These are phyloP conservation scores for Drepana arcuata DNA, from an alignment of 1,140 invertebrate species.

Conservation along the genomic window DNA sequence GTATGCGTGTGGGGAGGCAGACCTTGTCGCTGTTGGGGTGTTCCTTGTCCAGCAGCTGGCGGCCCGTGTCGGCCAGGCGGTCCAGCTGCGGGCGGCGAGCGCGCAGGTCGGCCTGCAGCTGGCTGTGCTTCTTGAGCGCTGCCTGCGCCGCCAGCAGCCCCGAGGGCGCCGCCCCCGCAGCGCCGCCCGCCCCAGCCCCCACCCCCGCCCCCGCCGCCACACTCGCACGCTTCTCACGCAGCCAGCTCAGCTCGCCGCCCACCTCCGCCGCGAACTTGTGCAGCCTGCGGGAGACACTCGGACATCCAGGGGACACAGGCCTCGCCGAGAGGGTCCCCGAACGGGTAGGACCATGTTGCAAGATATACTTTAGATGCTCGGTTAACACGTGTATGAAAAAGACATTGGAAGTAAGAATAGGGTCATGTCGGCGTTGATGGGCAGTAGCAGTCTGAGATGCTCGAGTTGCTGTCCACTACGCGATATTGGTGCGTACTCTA, in stretches of 20 bases:
- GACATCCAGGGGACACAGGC: too few relatives aligned
- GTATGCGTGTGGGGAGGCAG: too few relatives aligned
- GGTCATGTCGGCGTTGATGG: too few relatives aligned
- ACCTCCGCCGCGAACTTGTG: slow-evolving; percentile 97
- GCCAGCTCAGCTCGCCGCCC: slow-evolving; percentile 96
- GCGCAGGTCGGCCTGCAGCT: slow-evolving; percentile 88
- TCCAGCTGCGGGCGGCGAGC: slow-evolving; percentile 89
- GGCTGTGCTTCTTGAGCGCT: slow-evolving; percentile 94
- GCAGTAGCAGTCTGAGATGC: too few relatives aligned
- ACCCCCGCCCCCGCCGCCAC: too few relatives aligned
- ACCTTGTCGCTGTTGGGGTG: slow-evolving; percentile 86
- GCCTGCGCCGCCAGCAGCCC: slow-evolving; percentile 94
- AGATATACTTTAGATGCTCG: too few relatives aligned
- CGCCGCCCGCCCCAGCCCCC: slow-evolving; percentile 77
- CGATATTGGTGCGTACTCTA: too few relatives aligned
- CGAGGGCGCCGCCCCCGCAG: slow-evolving; percentile 81
- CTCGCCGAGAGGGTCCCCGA: too few relatives aligned
- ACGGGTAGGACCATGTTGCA: too few relatives aligned
- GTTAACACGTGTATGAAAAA: too few relatives aligned
- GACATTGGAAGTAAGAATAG: too few relatives aligned
- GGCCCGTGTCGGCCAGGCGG: slow-evolving; percentile 82
- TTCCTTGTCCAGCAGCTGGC: slow-evolving; percentile 77
- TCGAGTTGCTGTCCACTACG: too few relatives aligned
- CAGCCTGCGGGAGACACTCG: slow-evolving; percentile 74
- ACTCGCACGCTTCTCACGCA: slow-evolving; percentile 66